A percentile compares a stretch with the other conserved stretches of the same genome.
Evolutionary conservation across 2,888 invertebrate genomes (phyloP).

Genomic region (Nasonia oneida): DNA sequence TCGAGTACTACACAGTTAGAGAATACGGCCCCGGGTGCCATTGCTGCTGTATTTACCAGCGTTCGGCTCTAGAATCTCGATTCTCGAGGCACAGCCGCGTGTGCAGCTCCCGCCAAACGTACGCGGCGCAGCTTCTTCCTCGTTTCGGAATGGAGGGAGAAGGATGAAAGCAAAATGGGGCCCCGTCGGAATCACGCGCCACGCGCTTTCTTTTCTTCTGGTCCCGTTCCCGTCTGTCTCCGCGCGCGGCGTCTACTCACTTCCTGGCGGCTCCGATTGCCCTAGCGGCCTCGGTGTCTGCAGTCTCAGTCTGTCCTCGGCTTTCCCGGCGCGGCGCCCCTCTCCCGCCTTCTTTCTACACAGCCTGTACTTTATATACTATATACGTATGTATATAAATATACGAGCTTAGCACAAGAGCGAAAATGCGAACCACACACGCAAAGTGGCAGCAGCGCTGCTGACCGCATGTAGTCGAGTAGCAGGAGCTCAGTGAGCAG

Average conservation of each 20-base stretch:
- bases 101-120: background rate
- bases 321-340: constrained; percentile 2
- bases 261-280: background rate
- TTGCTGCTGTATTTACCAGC: background rate
- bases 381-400: background rate
- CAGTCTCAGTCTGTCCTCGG: background rate
- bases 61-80: background rate
- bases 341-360: background rate
- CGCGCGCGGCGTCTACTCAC: background rate
- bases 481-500: background rate
- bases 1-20: too few species aligned
- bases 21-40: background rate
- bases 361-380: background rate
- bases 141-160: background rate
- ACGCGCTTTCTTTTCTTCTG: background rate
- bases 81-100: background rate
- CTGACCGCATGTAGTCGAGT: background rate
- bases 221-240: background rate
- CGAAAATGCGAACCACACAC: background rate
- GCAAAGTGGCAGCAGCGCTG: background rate
- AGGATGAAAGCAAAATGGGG: background rate
- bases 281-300: background rate
- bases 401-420: background rate
- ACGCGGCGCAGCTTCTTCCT: background rate
- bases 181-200: background rate